Evolutionary conservation across 2,797 vertebrate species (phyloP).

Genomic region (Onychomys arenicola): DNA sequence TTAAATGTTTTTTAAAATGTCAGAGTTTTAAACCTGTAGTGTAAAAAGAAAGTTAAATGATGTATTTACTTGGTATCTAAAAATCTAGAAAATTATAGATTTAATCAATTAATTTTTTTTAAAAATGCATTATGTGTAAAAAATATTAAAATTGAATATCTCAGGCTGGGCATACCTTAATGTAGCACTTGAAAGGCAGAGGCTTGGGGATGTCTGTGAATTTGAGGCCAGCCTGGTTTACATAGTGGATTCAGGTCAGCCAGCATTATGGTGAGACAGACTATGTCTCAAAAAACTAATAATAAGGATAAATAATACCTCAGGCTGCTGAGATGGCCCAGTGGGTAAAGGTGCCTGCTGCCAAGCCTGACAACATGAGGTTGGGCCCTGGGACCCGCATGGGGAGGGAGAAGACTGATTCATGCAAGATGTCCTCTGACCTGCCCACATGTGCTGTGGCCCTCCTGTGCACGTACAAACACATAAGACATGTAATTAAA

Average conservation of each 20-base stretch:
- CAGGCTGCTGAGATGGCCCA: no score
- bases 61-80: conserved; percentile 46
- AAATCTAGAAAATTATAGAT: conserved; percentile 50
- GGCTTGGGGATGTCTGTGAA: background rate
- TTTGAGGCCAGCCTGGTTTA: background rate
- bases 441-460: background rate
- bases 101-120: conserved; percentile 45
- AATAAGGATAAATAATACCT: background rate
- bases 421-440: background rate
- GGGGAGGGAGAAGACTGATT: background rate
- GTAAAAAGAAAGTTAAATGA: conserved; percentile 56
- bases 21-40: conserved; percentile 23
- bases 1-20: no score
- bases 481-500: background rate
- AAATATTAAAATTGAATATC: conserved; percentile 20
- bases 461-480: background rate
- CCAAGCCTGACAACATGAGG: background rate
- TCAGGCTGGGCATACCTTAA: background rate
- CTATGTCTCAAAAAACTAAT: background rate
- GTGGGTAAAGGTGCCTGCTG: background rate
- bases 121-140: background rate
- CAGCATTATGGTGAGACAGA: background rate
- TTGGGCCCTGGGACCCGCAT: background rate
- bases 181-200: background rate
- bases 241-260: background rate